Base-by-base conservation (phyloP, 2,113 vertebrate genomes). In the Prunella fulvescens region DNA sequence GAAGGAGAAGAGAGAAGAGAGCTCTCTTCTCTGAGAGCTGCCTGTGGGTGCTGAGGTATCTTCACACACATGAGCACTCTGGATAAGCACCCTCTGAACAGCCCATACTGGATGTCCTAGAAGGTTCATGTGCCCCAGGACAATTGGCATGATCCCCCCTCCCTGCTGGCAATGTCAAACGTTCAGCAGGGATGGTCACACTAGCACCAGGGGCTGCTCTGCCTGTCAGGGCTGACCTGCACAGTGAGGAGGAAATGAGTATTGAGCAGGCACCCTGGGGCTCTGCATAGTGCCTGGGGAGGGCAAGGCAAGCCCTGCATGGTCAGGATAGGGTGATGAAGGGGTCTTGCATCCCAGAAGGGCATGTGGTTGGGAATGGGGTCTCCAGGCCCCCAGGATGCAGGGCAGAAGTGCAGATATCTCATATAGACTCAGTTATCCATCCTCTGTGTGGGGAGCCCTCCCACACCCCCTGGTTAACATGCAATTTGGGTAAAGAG, bases 81-180 rank as follows among this genome's bases (percentile, higher is more conserved):
- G 86, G 35, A 69, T 50, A 37, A 83, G 29, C 3, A 4, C 19
- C 14, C 33, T 73, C 74, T 33, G 26, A 0, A 11, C 67, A 47
- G 40, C 24, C n/a, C 57, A 42, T 66, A 33, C 26, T 51, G 60
- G 11, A 24, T 67, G 44, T n/a, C 53, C 45, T 37, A 47, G 44
- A 56, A 54, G 23, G 15, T 51, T n/a, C 11, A 12, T 3, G 42
- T 72, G 40, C 24, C 29, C 35, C 44, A 50, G 51, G 25, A 29
- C 57, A 26, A 29, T 0, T 39, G 44, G 31, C 18, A 67, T 67
- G 53, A 51, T 47, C 12, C 19, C 11, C 17, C 15, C 19, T 57
- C 44, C 8, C 22, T 3, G 2, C 8, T 6, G 14, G 51, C 29
- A 37, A 1, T 8, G 44, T 42, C 1, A 0, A 48, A 61, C 3